Percentiles rank a stretch among this genome's conserved stretches.
Conservation (phyloP, 2,113 vertebrate genomes). For the Gasterosteus nipponicus region DNA sequence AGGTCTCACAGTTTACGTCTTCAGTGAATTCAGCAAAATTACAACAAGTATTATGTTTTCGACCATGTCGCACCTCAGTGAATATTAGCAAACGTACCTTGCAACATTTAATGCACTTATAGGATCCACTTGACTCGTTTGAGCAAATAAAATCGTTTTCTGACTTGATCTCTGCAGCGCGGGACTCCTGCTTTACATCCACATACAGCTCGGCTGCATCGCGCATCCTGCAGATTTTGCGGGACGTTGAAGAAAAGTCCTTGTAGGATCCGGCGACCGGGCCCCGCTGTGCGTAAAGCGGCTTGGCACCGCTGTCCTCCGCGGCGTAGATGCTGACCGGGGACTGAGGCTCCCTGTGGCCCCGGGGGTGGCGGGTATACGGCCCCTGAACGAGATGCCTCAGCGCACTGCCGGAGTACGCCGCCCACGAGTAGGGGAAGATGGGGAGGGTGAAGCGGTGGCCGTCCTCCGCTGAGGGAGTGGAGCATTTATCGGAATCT, state of each 20-base stretch:
- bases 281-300: constrained; percentile 65
- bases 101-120: constrained; percentile 94
- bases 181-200: constrained; percentile 77
- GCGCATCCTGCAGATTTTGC: constrained; percentile 74
- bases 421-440: constrained; percentile 89
- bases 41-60: background rate
- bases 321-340: constrained; percentile 80
- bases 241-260: constrained; percentile 75
- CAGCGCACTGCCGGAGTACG: constrained; percentile 85
- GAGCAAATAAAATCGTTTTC: constrained; percentile 88
- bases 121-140: constrained; percentile 85
- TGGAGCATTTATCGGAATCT: constrained; percentile 88
- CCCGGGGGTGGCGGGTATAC: constrained; percentile 58
- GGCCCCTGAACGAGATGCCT: constrained; percentile 84
- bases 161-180: constrained; percentile 84
- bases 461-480: constrained; percentile 75
- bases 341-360: constrained; percentile 76
- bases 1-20: background rate
- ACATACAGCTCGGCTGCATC: constrained; percentile 69
- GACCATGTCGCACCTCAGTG: background rate
- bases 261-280: constrained; percentile 75
- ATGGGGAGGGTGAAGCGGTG: constrained; percentile 83
- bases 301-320: constrained; percentile 76
- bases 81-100: constrained; percentile 84
- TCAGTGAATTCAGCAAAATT: background rate